These are phyloP conservation scores for Aricia artaxerxes DNA, from an alignment of 2,888 invertebrate species.

Conservation along the genomic window DNA sequence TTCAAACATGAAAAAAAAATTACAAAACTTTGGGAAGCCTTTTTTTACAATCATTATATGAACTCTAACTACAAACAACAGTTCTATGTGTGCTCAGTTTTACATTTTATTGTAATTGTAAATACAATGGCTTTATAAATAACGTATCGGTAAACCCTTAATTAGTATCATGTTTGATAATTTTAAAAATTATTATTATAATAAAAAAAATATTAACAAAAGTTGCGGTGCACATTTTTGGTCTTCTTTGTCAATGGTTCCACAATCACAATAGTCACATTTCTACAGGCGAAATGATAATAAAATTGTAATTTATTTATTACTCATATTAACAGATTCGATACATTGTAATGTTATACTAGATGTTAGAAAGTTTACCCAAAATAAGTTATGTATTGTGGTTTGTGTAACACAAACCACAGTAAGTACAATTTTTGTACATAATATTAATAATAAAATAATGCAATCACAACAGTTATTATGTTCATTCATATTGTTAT, in stretches of 20 bases:
- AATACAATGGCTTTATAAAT: conserved; percentile 41
- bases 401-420: not conserved
- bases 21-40: not conserved
- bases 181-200: conserved; percentile 43
- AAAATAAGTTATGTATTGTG: not conserved
- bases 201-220: conserved; percentile 55
- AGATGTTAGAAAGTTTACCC: not conserved
- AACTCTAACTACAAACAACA: not conserved
- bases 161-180: conserved; percentile 38
- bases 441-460: not conserved
- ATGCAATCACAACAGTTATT: not conserved
- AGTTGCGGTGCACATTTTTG: conserved; percentile 60
- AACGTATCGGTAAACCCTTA: conserved; percentile 31
- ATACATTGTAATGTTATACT: not conserved
- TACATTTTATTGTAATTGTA: conserved; percentile 30
- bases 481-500: not conserved
- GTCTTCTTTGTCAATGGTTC: conserved; percentile 73
- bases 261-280: conserved; percentile 65
- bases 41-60: not conserved
- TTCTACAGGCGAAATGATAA: conserved; percentile 17
- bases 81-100: conserved; percentile 28
- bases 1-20: not conserved
- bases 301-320: conserved; percentile 13
- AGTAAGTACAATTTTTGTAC: not conserved
- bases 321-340: conserved; percentile 24